These are phyloP conservation scores for Schizotus pectinicornis DNA, from an alignment of 2,888 invertebrate species.

Conservation along the genomic window DNA sequence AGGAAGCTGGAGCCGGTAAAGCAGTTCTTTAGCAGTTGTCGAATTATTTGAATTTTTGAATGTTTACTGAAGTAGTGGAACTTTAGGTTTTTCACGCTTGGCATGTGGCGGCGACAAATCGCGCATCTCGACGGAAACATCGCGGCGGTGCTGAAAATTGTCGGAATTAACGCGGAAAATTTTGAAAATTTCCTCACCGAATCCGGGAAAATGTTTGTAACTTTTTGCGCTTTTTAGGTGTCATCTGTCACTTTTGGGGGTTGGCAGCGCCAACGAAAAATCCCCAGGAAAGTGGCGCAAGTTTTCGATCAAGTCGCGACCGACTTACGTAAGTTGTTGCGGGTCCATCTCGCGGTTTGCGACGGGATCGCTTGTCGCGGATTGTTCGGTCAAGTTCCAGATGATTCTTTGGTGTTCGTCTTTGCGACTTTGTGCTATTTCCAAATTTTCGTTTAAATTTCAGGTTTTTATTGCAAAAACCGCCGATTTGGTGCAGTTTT, in stretches of 20 bases:
- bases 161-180: too few relatives aligned
- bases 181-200: too few relatives aligned
- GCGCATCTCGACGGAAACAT: conserved; percentile 38
- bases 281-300: not conserved
- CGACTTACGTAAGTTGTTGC: not conserved
- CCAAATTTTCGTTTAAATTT: not conserved
- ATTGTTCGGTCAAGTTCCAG: conserved; percentile 17
- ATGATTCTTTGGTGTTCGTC: conserved; percentile 26
- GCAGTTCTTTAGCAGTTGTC: conserved; percentile 36
- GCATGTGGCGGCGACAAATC: conserved; percentile 38
- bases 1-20: conserved; percentile 26
- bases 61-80: conserved; percentile 40
- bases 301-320: conserved; percentile 3
- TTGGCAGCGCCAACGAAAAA: not conserved
- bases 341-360: not conserved
- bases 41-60: conserved; percentile 42
- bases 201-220: too few relatives aligned
- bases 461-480: conserved; percentile 1
- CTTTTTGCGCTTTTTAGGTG: too few relatives aligned
- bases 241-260: too few relatives aligned
- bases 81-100: conserved; percentile 37
- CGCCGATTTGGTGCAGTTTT: not conserved
- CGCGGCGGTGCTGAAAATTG: not conserved
- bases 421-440: conserved; percentile 7
- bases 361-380: conserved; percentile 2